Evolutionary conservation across 1,140 invertebrate genomes (phyloP).

Genomic region (Dinothrombium tinctorium): DNA sequence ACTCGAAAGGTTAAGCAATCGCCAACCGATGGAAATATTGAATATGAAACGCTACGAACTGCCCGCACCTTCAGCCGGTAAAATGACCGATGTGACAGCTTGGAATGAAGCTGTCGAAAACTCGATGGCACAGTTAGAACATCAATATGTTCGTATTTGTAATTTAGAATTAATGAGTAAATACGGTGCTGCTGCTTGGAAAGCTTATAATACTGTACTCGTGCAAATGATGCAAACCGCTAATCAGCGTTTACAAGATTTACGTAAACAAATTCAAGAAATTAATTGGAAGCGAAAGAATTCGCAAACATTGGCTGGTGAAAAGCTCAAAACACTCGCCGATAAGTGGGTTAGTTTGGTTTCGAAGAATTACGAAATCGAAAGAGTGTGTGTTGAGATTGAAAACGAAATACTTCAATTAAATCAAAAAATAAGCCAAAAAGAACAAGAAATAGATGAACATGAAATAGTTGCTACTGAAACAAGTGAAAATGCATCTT

Average conservation of each 20-base stretch:
- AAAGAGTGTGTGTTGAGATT: constrained; percentile 29
- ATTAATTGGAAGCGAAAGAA: constrained; percentile 83
- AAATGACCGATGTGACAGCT: constrained; percentile 67
- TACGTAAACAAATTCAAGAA: constrained; percentile 61
- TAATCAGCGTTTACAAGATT: constrained; percentile 39
- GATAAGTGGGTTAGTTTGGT: constrained; percentile 75
- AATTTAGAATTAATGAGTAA: constrained; percentile 85
- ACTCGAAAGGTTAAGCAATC: constrained; percentile 67
- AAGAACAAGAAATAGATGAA: no score
- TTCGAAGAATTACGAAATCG: constrained; percentile 79
- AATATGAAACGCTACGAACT: constrained; percentile 92
- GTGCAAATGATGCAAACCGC: constrained; percentile 43
- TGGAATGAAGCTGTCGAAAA: constrained; percentile 91
- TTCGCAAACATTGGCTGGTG: constrained; percentile 64
- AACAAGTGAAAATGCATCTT: no score
- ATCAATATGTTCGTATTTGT: constrained; percentile 68
- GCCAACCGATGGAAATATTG: constrained; percentile 77
- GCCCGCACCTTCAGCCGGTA: constrained; percentile 69
- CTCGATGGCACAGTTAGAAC: constrained; percentile 79
- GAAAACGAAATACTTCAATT: no score
- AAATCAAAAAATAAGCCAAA: no score
- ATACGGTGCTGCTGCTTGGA: constrained; percentile 79
- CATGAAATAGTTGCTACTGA: no score
- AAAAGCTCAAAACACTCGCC: constrained; percentile 48
- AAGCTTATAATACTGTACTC: constrained; percentile 54